phyloP scores from a whole-genome alignment of 1,140 invertebrate species.

The Trichoplusia ni region DNA sequence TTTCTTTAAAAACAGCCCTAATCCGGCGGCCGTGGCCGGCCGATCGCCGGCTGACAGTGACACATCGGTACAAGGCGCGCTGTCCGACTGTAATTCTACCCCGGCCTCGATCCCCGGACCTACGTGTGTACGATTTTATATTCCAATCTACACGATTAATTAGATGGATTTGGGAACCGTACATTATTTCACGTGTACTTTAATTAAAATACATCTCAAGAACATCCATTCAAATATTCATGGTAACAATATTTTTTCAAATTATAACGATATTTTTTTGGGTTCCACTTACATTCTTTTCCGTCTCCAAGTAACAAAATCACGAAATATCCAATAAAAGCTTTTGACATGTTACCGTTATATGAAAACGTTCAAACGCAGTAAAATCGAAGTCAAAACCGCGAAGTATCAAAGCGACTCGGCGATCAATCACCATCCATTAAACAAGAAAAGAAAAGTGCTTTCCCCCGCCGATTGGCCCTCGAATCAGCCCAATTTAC shows the following conservation, averaged over 20 bases:
- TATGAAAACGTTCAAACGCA: slow-evolving; percentile 57
- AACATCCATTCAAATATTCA: too few species aligned
- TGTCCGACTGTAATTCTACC: slow-evolving; percentile 80
- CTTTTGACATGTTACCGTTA: slow-evolving; percentile 24
- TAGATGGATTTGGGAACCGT: slow-evolving; percentile 36
- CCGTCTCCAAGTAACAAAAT: background rate
- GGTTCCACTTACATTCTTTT: too few species aligned
- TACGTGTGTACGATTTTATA: slow-evolving; percentile 52
- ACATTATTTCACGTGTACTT: slow-evolving; percentile 14
- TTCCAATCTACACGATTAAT: slow-evolving; percentile 58
- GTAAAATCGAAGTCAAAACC: slow-evolving; percentile 76
- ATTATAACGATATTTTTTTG: too few species aligned
- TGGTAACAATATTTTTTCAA: slow-evolving; percentile 1
- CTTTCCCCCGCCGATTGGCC: slow-evolving; percentile 77
- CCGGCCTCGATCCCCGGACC: slow-evolving; percentile 47
- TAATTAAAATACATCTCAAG: slow-evolving; percentile 20
- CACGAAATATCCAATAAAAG: slow-evolving; percentile 14
- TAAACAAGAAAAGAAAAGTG: slow-evolving; percentile 81
- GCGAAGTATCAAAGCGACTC: slow-evolving; percentile 73
- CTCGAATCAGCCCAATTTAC: slow-evolving; percentile 80
- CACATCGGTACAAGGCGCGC: slow-evolving; percentile 78
- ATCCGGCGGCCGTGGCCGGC: slow-evolving; percentile 61
- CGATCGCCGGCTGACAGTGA: slow-evolving; percentile 76
- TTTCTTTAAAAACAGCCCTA: slow-evolving; percentile 75
- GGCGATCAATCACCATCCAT: slow-evolving; percentile 81